A percentile compares a stretch with the other conserved stretches of the same genome.
Conservation (phyloP, 2,888 invertebrate species). For the Nomada flava region DNA sequence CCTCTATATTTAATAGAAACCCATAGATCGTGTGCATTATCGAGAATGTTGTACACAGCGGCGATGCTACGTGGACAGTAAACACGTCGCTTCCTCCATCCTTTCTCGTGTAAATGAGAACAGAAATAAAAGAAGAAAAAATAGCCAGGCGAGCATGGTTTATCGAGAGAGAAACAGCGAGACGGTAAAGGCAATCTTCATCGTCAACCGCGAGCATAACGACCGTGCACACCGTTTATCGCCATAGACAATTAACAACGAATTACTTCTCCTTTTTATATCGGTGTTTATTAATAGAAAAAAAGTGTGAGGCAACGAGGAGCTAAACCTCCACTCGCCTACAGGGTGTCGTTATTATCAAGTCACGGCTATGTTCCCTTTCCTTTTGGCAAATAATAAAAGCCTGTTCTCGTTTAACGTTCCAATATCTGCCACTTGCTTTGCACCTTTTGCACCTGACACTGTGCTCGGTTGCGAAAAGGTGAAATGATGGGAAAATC, state of each 20-base stretch:
- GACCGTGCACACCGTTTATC: constrained; percentile 28
- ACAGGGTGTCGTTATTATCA: constrained; percentile 13
- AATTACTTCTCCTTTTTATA: constrained; percentile 46
- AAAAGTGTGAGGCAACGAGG: constrained; percentile 11
- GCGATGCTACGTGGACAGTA: constrained; percentile 21
- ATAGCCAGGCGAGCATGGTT: constrained; percentile 1
- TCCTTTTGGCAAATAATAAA: constrained; percentile 21
- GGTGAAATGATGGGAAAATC: no score
- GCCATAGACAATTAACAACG: constrained; percentile 44
- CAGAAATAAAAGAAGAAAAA: constrained; percentile 18
- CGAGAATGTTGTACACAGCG: constrained; percentile 6
- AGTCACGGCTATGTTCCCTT: constrained; percentile 19
- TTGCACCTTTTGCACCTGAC: neutral
- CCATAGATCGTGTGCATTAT: constrained; percentile 5
- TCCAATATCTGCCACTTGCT: neutral
- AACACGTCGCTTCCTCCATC: constrained; percentile 40
- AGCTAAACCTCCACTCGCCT: neutral
- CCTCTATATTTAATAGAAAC: neutral
- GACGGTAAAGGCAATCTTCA: constrained; percentile 37
- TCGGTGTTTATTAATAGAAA: constrained; percentile 52
- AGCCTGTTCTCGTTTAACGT: constrained; percentile 25
- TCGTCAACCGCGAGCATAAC: constrained; percentile 27
- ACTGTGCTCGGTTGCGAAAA: no score
- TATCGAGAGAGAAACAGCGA: constrained; percentile 24
- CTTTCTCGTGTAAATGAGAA: constrained; percentile 38